Evolutionary conservation across 2,113 vertebrate species (phyloP).

Genomic region (Polyodon spathula): DNA sequence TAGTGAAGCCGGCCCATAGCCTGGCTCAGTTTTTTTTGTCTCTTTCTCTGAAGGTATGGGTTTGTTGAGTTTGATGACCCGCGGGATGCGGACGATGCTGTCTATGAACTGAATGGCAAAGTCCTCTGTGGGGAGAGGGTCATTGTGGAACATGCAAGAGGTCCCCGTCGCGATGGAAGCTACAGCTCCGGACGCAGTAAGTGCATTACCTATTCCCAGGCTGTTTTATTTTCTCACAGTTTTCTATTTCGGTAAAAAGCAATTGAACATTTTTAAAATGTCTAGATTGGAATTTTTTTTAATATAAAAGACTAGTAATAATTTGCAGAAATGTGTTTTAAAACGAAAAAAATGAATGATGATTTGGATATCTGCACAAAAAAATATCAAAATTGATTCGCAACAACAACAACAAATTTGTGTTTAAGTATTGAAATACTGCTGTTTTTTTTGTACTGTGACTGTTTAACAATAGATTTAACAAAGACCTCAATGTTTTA

Average conservation of each 20-base stretch:
- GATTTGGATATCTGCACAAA: background rate
- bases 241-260: background rate
- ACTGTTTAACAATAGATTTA: conserved; percentile 87
- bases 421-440: background rate
- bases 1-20: background rate
- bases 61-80: conserved; percentile 96
- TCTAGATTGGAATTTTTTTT: too few species aligned
- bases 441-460: conserved; percentile 49
- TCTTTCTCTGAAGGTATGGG: conserved; percentile 64
- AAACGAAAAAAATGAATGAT: background rate
- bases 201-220: conserved; percentile 27
- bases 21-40: background rate
- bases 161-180: conserved; percentile 76
- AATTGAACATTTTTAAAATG: too few species aligned
- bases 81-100: conserved; percentile 88
- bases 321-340: too few species aligned
- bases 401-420: background rate
- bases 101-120: conserved; percentile 93
- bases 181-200: conserved; percentile 84
- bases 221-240: background rate
- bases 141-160: conserved; percentile 69
- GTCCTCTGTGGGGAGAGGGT: conserved; percentile 88
- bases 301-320: too few species aligned
- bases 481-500: conserved; percentile 97
- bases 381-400: too few species aligned